phyloP scores from a whole-genome alignment of 2,113 vertebrate species.

The Fukomys damarensis region DNA sequence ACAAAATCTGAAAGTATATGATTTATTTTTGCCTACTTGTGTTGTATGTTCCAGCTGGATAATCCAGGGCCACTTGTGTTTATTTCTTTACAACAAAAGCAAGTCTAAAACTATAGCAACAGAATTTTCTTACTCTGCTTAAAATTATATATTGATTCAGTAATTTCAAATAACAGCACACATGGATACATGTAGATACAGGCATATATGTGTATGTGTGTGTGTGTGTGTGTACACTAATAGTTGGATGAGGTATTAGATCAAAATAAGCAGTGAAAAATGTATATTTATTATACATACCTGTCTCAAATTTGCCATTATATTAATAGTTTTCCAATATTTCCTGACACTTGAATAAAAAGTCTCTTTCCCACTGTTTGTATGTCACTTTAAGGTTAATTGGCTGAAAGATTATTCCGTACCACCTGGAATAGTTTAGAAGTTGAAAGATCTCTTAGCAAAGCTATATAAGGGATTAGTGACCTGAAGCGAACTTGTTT shows the following conservation, averaged over 20 bases:
- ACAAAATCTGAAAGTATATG: neutral
- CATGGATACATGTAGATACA: neutral
- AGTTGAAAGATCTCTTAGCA: neutral
- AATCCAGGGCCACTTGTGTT: neutral
- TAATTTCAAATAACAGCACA: constrained; percentile 10
- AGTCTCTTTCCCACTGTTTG: neutral
- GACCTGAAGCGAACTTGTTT: neutral
- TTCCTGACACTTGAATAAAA: constrained; percentile 7
- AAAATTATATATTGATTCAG: neutral
- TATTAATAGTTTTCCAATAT: neutral
- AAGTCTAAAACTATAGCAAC: neutral
- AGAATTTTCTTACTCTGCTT: neutral
- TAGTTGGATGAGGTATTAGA: neutral
- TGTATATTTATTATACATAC: neutral
- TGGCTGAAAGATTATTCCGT: neutral
- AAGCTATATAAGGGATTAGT: neutral
- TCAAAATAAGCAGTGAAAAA: neutral
- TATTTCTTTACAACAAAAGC: neutral
- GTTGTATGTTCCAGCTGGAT: neutral
- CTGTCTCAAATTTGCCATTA: neutral
- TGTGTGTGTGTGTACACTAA: neutral
- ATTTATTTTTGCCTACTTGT: neutral
- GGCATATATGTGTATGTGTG: neutral
- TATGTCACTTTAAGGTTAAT: neutral
- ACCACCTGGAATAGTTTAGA: neutral